Conservation (phyloP, 2,113 vertebrate species). For the Alethe diademata region DNA sequence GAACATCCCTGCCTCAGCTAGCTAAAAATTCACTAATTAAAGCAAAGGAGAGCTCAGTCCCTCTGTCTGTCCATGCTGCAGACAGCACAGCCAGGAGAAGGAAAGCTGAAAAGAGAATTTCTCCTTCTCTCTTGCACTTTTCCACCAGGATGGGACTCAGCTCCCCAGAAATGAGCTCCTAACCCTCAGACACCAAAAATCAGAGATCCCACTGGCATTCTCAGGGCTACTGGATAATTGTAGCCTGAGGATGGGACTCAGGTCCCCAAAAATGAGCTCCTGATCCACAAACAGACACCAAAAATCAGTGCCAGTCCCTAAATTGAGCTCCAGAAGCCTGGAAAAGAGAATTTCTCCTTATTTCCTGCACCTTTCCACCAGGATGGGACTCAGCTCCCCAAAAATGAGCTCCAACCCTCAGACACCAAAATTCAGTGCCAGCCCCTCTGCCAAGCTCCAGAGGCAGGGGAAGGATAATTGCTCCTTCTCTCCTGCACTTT, state of each 20-base stretch:
- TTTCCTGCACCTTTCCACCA: background rate
- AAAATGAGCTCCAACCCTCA: background rate
- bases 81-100: background rate
- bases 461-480: constrained; percentile 7
- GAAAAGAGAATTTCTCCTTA: background rate
- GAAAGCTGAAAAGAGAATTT: background rate
- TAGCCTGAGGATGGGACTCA: background rate
- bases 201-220: background rate
- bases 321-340: accelerated
- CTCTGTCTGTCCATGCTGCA: background rate
- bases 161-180: background rate
- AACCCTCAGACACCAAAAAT: background rate
- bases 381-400: background rate
- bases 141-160: background rate
- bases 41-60: background rate
- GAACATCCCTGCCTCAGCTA: background rate
- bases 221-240: too few species aligned
- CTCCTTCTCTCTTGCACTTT: too few species aligned
- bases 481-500: constrained; percentile 49
- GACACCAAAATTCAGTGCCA: constrained; percentile 6
- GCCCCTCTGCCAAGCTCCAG: background rate
- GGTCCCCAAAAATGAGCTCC: background rate
- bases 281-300: background rate
- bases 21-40: background rate
- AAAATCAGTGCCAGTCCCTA: background rate